A percentile compares a stretch with the other conserved stretches of the same genome.
These are phyloP conservation scores for Atta cephalotes DNA, from an alignment of 1,140 invertebrate species.

Conservation along the genomic window DNA sequence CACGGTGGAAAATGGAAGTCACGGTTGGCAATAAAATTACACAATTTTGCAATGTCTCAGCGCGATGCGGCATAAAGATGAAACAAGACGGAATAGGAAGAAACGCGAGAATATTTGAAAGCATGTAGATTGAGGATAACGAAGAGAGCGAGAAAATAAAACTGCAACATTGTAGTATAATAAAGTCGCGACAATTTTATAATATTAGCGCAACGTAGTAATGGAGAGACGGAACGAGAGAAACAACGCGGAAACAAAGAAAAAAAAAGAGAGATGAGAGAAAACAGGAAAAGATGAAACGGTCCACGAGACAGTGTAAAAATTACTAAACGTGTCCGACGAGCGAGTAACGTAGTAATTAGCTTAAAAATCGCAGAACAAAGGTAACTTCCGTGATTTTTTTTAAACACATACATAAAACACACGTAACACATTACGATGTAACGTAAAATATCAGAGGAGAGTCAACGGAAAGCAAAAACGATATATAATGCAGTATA, in stretches of 20 bases:
- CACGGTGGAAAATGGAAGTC: conserved; percentile 29
- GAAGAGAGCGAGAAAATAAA: background rate
- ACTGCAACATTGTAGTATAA: conserved; percentile 32
- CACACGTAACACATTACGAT: background rate
- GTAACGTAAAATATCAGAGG: conserved; percentile 26
- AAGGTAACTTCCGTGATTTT: background rate
- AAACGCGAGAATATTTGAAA: conserved; percentile 50
- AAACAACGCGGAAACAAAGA: conserved; percentile 10
- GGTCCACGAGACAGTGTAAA: conserved; percentile 34
- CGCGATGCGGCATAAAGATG: conserved; percentile 27
- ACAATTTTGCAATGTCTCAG: conserved; percentile 21
- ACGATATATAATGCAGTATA: background rate
- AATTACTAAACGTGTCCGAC: conserved; percentile 31
- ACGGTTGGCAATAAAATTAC: conserved; percentile 54
- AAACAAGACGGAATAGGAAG: conserved; percentile 4
- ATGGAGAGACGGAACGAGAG: conserved; percentile 36
- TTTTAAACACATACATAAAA: background rate
- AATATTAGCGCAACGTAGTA: conserved; percentile 51
- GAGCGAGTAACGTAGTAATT: conserved; percentile 33
- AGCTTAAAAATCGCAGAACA: conserved; percentile 39
- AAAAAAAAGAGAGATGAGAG: background rate
- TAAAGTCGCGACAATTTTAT: conserved; percentile 63
- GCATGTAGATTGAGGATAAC: conserved; percentile 35
- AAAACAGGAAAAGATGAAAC: conserved; percentile 39
- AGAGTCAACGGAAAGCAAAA: background rate